phyloP scores from a whole-genome alignment of 2,888 invertebrate genomes.

The Hermaeophaga mercurialis region DNA sequence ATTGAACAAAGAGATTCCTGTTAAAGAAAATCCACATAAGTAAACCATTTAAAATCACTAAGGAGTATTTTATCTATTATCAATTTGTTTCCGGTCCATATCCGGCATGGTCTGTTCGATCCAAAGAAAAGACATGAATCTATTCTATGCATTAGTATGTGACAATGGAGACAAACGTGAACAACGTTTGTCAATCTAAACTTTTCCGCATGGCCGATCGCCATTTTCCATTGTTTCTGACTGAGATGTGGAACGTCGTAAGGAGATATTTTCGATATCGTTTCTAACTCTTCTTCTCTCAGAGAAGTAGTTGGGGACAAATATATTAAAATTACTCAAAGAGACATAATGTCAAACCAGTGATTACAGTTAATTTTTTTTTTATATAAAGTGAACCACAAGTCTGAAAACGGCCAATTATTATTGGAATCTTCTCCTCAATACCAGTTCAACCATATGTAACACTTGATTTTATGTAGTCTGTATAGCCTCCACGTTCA shows the following conservation, averaged over 20 bases:
- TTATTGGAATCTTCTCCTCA: no score
- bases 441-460: no score
- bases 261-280: not conserved
- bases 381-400: no score
- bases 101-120: slow-evolving; percentile 13
- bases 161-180: slow-evolving; percentile 53
- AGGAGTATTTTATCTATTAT: slow-evolving; percentile 21
- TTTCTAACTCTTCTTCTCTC: no score
- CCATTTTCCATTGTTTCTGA: slow-evolving; percentile 36
- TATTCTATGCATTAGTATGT: slow-evolving; percentile 47
- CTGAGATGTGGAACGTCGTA: not conserved
- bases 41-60: slow-evolving; percentile 15
- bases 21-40: not conserved
- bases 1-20: no score
- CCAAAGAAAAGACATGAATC: slow-evolving; percentile 10
- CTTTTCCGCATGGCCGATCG: slow-evolving; percentile 55
- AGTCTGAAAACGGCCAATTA: no score
- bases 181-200: slow-evolving; percentile 56
- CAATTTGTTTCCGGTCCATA: slow-evolving; percentile 24
- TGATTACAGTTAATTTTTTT: no score
- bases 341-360: no score
- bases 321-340: no score
- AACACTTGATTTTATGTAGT: no score
- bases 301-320: no score
- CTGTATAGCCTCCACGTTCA: no score